A percentile compares a stretch with the other conserved stretches of the same genome.
Conservation (phyloP, 2,888 invertebrate species). For the Flexamia atlantica region DNA sequence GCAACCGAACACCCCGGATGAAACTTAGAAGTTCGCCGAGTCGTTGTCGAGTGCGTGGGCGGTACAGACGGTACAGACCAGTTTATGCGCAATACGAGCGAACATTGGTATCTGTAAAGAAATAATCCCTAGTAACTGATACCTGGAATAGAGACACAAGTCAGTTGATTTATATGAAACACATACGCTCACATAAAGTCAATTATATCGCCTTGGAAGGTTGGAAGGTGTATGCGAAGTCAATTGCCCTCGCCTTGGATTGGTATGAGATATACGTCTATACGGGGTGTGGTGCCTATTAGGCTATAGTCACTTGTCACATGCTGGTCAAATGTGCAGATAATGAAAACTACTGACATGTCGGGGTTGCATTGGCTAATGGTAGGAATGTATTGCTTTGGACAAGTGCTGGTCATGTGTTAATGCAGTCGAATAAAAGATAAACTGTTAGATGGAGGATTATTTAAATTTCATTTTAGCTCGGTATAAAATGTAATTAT, state of each 20-base stretch:
- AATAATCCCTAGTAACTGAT: slow-evolving; percentile 38
- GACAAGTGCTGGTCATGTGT: too few species aligned
- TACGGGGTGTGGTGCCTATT: slow-evolving; percentile 34
- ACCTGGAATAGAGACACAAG: slow-evolving; percentile 36
- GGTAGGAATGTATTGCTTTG: too few species aligned
- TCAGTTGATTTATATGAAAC: slow-evolving; percentile 26
- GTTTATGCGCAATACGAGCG: neutral
- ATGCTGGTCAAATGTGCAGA: neutral
- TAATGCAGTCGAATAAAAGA: too few species aligned
- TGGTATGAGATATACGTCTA: too few species aligned
- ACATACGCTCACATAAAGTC: slow-evolving; percentile 30
- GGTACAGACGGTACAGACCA: neutral
- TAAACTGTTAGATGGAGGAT: too few species aligned
- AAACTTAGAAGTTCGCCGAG: neutral
- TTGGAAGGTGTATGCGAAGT: slow-evolving; percentile 31
- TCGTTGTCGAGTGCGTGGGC: neutral
- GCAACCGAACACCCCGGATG: neutral
- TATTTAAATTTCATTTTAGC: too few species aligned
- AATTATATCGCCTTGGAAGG: slow-evolving; percentile 15
- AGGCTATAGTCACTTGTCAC: slow-evolving; percentile 40
- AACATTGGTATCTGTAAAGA: slow-evolving; percentile 5
- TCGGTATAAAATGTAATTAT: too few species aligned
- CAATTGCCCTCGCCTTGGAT: too few species aligned
- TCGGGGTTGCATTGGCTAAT: neutral
- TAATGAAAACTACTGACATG: slow-evolving; percentile 13